These are phyloP conservation scores for Ondatra zibethicus DNA, from an alignment of 2,113 vertebrate genomes.

Conservation along the genomic window DNA sequence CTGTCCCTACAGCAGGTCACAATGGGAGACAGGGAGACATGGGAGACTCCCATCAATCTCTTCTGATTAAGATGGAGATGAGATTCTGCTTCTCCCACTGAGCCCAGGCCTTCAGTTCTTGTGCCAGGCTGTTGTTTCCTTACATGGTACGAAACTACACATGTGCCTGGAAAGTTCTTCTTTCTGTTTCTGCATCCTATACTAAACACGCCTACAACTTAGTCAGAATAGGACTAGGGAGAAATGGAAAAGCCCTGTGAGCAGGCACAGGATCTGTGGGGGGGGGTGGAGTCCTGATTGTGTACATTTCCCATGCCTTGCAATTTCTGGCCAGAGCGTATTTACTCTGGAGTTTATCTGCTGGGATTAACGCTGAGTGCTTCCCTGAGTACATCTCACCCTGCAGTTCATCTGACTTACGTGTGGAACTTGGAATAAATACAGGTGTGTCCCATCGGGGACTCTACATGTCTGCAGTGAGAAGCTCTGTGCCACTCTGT, in stretches of 20 bases:
- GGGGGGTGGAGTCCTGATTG: not conserved
- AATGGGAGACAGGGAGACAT: not conserved
- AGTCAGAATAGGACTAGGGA: slow-evolving; percentile 4
- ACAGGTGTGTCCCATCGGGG: not conserved
- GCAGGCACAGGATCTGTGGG: not conserved
- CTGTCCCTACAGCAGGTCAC: slow-evolving; percentile 11
- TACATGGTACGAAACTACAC: not conserved
- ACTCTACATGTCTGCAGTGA: not conserved
- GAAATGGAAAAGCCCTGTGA: not conserved
- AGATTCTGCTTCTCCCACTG: not conserved
- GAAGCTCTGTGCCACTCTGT: not conserved
- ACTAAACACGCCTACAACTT: not conserved
- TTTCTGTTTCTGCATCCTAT: not conserved
- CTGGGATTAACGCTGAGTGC: not conserved
- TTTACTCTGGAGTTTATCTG: not conserved
- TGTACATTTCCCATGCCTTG: not conserved
- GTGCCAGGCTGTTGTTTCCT: not conserved
- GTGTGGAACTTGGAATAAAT: not conserved
- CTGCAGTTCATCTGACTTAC: not conserved
- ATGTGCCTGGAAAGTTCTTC: not conserved
- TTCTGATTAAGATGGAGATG: slow-evolving; percentile 25
- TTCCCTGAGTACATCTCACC: not conserved
- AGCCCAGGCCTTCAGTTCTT: not conserved
- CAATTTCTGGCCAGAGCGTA: not conserved
- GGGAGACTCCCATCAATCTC: not conserved